Base-by-base conservation (phyloP, 92 coral and sea anemone genomes). In the Anthopleura xanthogrammica region DNA sequence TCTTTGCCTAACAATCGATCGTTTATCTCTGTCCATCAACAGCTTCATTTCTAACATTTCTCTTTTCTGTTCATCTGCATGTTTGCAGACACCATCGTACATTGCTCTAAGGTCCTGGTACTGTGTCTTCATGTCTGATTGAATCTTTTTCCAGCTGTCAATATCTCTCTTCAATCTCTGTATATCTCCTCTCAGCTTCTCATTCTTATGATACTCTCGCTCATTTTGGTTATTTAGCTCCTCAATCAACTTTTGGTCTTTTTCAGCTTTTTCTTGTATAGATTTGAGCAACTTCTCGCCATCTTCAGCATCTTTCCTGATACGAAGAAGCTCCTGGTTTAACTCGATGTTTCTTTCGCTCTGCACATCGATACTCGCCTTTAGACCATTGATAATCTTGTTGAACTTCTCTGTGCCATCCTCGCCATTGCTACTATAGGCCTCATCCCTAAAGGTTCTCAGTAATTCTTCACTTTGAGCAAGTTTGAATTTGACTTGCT, bases 341-440 rank as follows among this genome's bases (percentile, higher is more conserved):
- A 89, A 78, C 56, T 89, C 92, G 46, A 82, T 89, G 55, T 89
- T 89, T 70, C 92, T 50, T 58, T 81, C 79, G 77, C 92, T 89
- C 60, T 89, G 92, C 11, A 89, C 86, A 89, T 89, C 92, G 78
- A 89, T 82, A 52, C 89, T 86, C 52, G 92, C 92, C 83, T 89
- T 89, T 11, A 89, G 60, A 43, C 87, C 85, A 36, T 50, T 76
- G 20, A 86, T 78, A 20, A 73, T 54, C 22, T 79, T 85, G 39
- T 85, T 72, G 13, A 78, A 71, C 70, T 79, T 78, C 13, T 41
- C 78, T 12, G 41, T 74, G 11, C 77, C 75, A 22, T 85, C 88
- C 20, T 68, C 83, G 9, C 16, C 79, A 57, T n/a, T 42, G 29
- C 14, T 42, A 13, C 57, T 78, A 19, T 41, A 20, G 6, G 62